Conservation (phyloP, 2,797 vertebrate species). For the Takifugu rubripes region DNA sequence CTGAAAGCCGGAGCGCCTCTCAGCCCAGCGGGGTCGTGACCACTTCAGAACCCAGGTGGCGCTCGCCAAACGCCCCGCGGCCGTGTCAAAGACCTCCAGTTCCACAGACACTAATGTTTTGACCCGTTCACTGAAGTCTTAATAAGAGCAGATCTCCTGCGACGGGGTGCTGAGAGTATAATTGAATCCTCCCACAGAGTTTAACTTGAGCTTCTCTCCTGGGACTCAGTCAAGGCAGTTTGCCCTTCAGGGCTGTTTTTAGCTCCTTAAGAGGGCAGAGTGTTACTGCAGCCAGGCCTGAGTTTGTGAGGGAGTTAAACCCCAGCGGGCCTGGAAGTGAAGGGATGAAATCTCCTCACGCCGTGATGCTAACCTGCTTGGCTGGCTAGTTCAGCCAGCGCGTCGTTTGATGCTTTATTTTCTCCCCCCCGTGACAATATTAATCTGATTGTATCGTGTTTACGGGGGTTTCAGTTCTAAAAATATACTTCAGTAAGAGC, state of each 20-base stretch:
- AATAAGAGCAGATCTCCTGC: conserved; percentile 2
- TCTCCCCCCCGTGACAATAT: no score
- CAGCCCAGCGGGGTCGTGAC: conserved; percentile 39
- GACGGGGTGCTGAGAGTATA: conserved; percentile 7
- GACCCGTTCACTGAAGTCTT: conserved; percentile 1
- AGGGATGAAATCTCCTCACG: conserved; percentile 46
- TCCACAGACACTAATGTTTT: conserved; percentile 5
- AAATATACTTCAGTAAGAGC: neutral
- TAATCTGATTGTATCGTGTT: no score
- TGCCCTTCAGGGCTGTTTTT: conserved; percentile 50
- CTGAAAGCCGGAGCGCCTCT: conserved; percentile 50
- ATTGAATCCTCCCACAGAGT: conserved; percentile 35
- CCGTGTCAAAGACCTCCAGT: neutral
- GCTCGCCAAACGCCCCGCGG: neutral
- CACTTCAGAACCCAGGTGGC: conserved; percentile 48
- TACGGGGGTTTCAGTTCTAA: no score
- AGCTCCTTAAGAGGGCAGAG: conserved; percentile 39
- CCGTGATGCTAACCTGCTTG: conserved; percentile 17
- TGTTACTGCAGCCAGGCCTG: conserved; percentile 44
- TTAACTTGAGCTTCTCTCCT: conserved; percentile 49
- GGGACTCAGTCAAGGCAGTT: conserved; percentile 32
- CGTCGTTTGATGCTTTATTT: neutral
- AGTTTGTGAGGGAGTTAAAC: conserved; percentile 50
- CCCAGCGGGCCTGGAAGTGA: conserved; percentile 20
- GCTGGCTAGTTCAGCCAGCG: conserved; percentile 9